Percentiles rank a stretch among this genome's conserved stretches.
These are phyloP conservation scores for Lepidothrix coronata DNA, from an alignment of 2,113 vertebrate species.

Conservation along the genomic window DNA sequence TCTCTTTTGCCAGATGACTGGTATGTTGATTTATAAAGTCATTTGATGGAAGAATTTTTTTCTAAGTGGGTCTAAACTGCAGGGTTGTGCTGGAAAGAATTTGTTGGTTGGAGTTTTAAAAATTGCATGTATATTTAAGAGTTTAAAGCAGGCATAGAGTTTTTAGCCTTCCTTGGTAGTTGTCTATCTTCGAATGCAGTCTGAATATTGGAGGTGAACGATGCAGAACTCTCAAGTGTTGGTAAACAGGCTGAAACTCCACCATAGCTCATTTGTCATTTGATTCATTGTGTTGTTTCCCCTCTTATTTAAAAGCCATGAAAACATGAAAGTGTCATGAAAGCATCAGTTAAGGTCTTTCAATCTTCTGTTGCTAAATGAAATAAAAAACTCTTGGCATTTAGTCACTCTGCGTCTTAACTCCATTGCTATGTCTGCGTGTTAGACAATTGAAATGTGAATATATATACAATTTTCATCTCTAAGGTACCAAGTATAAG, in stretches of 20 bases:
- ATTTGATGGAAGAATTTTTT: not conserved
- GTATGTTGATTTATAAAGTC: not conserved
- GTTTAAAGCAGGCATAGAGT: not conserved
- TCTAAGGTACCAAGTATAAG: not conserved
- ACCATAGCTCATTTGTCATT: not conserved
- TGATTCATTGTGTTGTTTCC: not conserved
- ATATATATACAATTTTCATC: not conserved
- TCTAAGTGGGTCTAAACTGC: not conserved
- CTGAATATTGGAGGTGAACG: not conserved
- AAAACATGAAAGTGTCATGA: not conserved
- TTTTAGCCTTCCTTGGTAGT: not conserved
- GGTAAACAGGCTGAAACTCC: not conserved
- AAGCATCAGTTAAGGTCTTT: not conserved
- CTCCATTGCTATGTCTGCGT: not conserved
- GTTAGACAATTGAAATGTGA: not conserved
- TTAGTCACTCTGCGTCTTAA: not conserved
- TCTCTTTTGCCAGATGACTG: not conserved
- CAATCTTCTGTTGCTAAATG: not conserved
- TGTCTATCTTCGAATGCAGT: not conserved
- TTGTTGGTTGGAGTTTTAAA: not conserved
- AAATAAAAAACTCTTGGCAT: not conserved
- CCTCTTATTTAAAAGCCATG: not conserved
- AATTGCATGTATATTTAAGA: not conserved
- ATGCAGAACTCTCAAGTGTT: not conserved
- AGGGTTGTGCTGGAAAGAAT: not conserved